Conservation (phyloP, 2,113 vertebrate genomes). For the Kryptolebias marmoratus region DNA sequence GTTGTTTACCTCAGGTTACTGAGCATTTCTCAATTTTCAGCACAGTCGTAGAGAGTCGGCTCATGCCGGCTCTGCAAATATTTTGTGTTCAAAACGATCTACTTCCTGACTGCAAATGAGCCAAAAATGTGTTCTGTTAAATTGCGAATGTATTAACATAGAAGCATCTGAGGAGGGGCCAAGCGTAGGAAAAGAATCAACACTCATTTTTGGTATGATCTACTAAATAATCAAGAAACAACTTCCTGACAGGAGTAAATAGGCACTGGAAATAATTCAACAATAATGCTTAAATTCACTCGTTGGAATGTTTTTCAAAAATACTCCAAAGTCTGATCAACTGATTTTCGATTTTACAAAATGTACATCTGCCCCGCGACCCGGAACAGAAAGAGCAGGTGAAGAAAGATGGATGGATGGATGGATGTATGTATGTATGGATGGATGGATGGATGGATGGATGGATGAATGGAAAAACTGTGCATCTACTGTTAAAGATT, state of each 20-base stretch:
- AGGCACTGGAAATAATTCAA: no score
- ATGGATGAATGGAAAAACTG: no score
- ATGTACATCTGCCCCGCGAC: no score
- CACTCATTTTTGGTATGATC: background rate
- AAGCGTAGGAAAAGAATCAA: background rate
- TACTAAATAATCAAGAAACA: background rate
- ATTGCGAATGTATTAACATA: slow-evolving; percentile 1
- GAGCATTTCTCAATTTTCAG: slow-evolving; percentile 31
- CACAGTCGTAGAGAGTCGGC: slow-evolving; percentile 22
- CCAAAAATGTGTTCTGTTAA: slow-evolving; percentile 28
- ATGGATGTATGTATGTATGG: no score
- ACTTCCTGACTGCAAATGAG: slow-evolving; percentile 36
- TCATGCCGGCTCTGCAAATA: slow-evolving; percentile 37
- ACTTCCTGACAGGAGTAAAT: background rate
- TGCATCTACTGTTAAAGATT: no score
- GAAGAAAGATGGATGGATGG: no score
- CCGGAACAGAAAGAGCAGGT: no score
- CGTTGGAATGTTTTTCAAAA: no score
- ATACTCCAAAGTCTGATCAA: no score
- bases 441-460: no score
- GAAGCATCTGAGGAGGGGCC: background rate
- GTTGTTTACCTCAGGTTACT: slow-evolving; percentile 4
- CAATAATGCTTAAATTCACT: no score
- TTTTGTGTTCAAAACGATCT: slow-evolving; percentile 23
- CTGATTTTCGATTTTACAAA: no score